Percentiles rank a stretch among this genome's conserved stretches.
phyloP scores from a whole-genome alignment of 2,797 vertebrate species.

The Melanotaenia nigrans region DNA sequence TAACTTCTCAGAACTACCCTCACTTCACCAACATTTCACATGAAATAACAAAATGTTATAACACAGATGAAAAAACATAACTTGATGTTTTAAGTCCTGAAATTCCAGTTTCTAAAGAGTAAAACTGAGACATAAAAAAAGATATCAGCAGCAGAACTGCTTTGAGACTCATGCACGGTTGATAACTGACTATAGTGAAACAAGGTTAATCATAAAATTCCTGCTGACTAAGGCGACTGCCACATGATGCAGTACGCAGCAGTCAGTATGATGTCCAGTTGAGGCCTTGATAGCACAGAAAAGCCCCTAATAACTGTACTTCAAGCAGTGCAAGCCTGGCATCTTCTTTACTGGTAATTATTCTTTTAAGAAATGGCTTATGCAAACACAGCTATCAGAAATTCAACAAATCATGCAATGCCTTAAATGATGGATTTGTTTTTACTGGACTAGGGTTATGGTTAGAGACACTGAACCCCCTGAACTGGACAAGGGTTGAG shows the following conservation, averaged over 20 bases:
- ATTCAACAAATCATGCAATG: background rate
- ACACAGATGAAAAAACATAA: too few relatives aligned
- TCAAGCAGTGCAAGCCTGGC: background rate
- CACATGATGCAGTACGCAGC: slow-evolving; percentile 44
- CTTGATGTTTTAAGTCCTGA: background rate
- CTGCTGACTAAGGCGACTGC: slow-evolving; percentile 39
- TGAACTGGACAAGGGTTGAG: background rate
- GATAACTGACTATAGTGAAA: slow-evolving; percentile 55
- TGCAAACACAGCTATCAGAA: background rate
- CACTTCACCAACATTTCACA: background rate
- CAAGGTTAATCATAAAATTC: slow-evolving; percentile 72
- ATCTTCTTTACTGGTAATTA: too few relatives aligned
- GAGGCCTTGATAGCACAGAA: background rate
- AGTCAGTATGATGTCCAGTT: slow-evolving; percentile 12
- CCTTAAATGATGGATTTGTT: background rate
- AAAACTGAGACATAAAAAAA: background rate
- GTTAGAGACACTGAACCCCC: background rate
- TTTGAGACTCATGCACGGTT: slow-evolving; percentile 11
- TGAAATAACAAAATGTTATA: background rate
- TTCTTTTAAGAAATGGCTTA: too few relatives aligned
- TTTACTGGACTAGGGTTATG: background rate
- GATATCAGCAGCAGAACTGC: background rate
- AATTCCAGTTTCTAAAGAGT: background rate
- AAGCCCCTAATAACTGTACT: background rate
- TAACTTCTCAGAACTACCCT: background rate